A percentile compares a stretch with the other conserved stretches of the same genome.
Conservation (phyloP, 2,888 invertebrate species). For the Caenorhabditis imperialis region DNA sequence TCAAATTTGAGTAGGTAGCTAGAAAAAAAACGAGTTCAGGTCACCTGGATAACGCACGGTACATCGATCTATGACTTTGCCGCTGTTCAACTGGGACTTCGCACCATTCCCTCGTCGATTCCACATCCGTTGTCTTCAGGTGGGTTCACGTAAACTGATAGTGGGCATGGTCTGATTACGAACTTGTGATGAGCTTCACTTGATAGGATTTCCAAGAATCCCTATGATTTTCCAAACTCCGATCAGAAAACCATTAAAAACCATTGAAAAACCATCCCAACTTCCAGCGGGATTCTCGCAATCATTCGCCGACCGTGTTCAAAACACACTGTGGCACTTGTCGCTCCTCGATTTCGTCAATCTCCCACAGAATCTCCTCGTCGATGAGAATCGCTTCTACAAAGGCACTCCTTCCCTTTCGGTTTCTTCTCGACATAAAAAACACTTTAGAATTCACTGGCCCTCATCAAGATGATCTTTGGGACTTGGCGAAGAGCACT, state of each 20-base stretch:
- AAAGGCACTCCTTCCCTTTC: too few relatives aligned
- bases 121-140: conserved; percentile 76
- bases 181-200: too few relatives aligned
- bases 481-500: conserved; percentile 64
- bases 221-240: too few relatives aligned
- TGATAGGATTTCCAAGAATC: too few relatives aligned
- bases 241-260: too few relatives aligned
- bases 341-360: conserved; percentile 76
- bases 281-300: conserved; percentile 63
- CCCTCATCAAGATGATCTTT: conserved; percentile 65
- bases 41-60: conserved; percentile 76
- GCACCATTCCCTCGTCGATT: conserved; percentile 75
- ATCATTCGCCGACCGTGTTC: conserved; percentile 66
- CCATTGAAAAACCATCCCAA: too few relatives aligned
- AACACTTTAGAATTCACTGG: conserved; percentile 45
- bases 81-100: conserved; percentile 71
- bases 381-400: conserved; percentile 74
- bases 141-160: conserved; percentile 4
- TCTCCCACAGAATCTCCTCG: conserved; percentile 72
- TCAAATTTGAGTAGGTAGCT: conserved; percentile 5
- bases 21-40: conserved; percentile 46
- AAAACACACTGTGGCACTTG: conserved; percentile 74
- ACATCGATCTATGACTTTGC: conserved; percentile 74
- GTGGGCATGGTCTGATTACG: too few relatives aligned
- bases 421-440: background rate